Evolutionary conservation across 1,140 invertebrate species (phyloP), one percentile per base, ranked within the genome.

Genomic region (Drosophila willistoni): DNA sequence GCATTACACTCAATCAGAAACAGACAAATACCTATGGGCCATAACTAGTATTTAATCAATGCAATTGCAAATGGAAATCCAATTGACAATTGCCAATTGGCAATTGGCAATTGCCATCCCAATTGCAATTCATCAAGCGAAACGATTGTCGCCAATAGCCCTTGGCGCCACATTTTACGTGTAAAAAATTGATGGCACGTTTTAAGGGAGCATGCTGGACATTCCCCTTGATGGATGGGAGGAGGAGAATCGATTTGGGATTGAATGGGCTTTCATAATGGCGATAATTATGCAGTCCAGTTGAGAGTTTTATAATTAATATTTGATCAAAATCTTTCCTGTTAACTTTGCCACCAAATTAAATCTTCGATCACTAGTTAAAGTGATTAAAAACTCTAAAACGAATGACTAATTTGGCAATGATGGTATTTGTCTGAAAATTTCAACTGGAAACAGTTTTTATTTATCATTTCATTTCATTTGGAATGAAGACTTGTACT

Each of bases 21-120:
- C 64, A 68, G 47, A 64, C 47, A 64, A 64, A 80, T 66, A 76
- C 64, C 65, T 71, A 57, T 62, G 57, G 64, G 55, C 54, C 44
- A 19, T 42, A 36, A 36, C 68, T 25, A 61, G 54, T 65, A 64
- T 66, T 81, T 67, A 73, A 79, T 86, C 83, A 82, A 79, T 78
- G 73, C 76, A 77, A 78, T 78, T 77, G 74, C 41, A 47, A 62
- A 34, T 22, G 39, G 60, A 62, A 62, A 56, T 59, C 59, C 36
- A 55, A 71, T 59, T 17, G 44, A 51, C 42, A 36, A 59, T 54
- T 59, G 41, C 33, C 42, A 55, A 41, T 55, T 14, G 41, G 13
- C 42, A 55, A 41, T 55, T 14, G 44, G 9, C n/a, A 9, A 36
- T 13, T 69, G 47, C 22, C 61, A 73, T 73, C 44, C 17, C 44